Percentiles rank a stretch among this genome's conserved stretches.
Conservation (phyloP, 2,797 vertebrate species). For the Acanthurus tractus region DNA sequence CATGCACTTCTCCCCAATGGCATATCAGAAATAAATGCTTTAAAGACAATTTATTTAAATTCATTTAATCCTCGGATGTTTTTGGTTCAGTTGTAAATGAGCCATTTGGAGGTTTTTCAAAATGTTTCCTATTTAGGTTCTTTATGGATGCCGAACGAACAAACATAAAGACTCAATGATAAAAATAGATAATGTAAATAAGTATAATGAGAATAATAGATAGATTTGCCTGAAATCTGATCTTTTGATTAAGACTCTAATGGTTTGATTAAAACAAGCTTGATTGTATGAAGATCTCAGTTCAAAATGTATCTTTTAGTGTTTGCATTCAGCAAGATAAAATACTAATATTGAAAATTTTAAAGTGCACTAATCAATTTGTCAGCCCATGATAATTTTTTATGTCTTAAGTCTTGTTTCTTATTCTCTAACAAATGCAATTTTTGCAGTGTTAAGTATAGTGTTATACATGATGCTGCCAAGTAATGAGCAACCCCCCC, state of each 20-base stretch:
- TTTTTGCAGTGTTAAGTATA: neutral
- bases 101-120: slow-evolving; percentile 44
- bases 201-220: neutral
- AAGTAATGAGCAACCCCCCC: neutral
- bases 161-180: slow-evolving; percentile 2
- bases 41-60: slow-evolving; percentile 58
- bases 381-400: neutral
- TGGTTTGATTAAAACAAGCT: neutral
- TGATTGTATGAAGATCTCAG: slow-evolving; percentile 5
- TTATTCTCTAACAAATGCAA: no score
- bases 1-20: slow-evolving; percentile 38
- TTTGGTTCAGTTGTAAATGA: slow-evolving; percentile 51
- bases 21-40: slow-evolving; percentile 49
- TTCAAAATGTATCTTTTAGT: neutral
- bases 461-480: neutral
- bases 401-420: neutral
- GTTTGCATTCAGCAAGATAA: neutral
- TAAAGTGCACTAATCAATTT: neutral
- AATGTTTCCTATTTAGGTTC: slow-evolving; percentile 13
- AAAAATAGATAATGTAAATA: neutral
- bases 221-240: neutral
- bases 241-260: neutral
- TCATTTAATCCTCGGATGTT: slow-evolving; percentile 51
- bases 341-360: neutral
- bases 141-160: slow-evolving; percentile 4